Evolutionary conservation across 2,797 vertebrate species (phyloP), one percentile per base, ranked within the genome.

Genomic region (Hippopotamyrus pictus): DNA sequence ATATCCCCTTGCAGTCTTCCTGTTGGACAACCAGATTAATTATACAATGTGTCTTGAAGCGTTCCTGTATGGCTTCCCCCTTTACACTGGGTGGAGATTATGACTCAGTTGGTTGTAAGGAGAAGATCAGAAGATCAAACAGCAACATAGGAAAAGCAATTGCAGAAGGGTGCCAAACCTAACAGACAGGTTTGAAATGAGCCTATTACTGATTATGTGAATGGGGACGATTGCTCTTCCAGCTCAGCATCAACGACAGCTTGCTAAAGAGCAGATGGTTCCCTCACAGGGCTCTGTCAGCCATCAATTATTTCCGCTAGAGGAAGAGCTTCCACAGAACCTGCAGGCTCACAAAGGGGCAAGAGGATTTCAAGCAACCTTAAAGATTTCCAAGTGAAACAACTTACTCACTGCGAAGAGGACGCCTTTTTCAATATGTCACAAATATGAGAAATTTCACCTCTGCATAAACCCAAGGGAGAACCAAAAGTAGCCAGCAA

Each of bases 221-320:
- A 73, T 51, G 9, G 62, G 87, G 62, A 51, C 7, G 5, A 46
- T 69, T 41, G 41, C 37, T 65, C 37, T 69, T 46, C 41, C 37
- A 87, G 86, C 54, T 17, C 37, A n/a, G 41, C 37, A 44, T 44
- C 87, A 48, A 46, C 22, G 44, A 76, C 65, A 88, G 87, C 62
- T 73, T 76, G 46, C 69, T 88, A 73, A 73, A 51, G 87, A 88
- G 62, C 59, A 88, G 87, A 76, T 51, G 65, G 59, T 73, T 65
- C 87, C 51, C 37, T 51, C 57, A 41, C 87, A 51, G 65, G 22
- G 22, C 46, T 88, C 65, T 76, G 65, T 41, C 65, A 48, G 25
- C 62, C 87, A 88, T 76, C 62, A 88, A 76, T 88, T 88, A 88
- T 76, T 88, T 88, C 87, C 65, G 46, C 87, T 48, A 88, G 87